Percentiles rank a stretch among this genome's conserved stretches.
phyloP scores from a whole-genome alignment of 1,140 invertebrate species.

The Subanguina moxae region DNA sequence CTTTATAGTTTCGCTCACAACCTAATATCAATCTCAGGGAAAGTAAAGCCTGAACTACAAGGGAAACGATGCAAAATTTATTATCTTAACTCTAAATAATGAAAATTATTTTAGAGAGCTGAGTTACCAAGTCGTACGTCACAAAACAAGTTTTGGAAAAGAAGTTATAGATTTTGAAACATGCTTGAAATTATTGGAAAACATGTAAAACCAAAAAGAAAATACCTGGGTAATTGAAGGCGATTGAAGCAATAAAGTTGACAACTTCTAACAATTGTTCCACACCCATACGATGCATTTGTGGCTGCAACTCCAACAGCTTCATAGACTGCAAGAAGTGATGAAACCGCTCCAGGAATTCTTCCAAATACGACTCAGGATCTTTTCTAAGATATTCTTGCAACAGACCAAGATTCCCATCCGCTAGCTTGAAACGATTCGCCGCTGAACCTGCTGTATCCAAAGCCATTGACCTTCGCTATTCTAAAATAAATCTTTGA shows the following conservation, averaged over 20 bases:
- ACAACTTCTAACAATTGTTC: constrained; percentile 44
- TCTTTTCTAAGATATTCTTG: constrained; percentile 51
- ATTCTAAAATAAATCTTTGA: not conserved
- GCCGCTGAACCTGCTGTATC: constrained; percentile 1
- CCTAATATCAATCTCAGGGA: no score
- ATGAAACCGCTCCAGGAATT: constrained; percentile 54
- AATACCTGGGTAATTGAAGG: constrained; percentile 45
- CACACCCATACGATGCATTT: constrained; percentile 48
- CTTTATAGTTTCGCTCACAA: no score
- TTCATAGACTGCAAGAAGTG: constrained; percentile 53
- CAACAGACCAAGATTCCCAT: constrained; percentile 44
- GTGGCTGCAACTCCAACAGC: constrained; percentile 53
- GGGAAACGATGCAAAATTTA: no score
- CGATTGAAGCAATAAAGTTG: constrained; percentile 41
- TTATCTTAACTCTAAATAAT: no score
- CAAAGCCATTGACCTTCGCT: not conserved
- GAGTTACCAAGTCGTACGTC: not conserved
- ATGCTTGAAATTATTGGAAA: no score
- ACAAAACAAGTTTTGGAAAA: not conserved
- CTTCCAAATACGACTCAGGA: constrained; percentile 54
- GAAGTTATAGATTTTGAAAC: no score
- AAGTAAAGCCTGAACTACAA: no score
- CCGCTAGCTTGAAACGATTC: constrained; percentile 20
- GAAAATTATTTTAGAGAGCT: no score
- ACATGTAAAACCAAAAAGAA: not conserved